Evolutionary conservation across 2,888 invertebrate genomes (phyloP).

Genomic region (Stegana nigrithorax): DNA sequence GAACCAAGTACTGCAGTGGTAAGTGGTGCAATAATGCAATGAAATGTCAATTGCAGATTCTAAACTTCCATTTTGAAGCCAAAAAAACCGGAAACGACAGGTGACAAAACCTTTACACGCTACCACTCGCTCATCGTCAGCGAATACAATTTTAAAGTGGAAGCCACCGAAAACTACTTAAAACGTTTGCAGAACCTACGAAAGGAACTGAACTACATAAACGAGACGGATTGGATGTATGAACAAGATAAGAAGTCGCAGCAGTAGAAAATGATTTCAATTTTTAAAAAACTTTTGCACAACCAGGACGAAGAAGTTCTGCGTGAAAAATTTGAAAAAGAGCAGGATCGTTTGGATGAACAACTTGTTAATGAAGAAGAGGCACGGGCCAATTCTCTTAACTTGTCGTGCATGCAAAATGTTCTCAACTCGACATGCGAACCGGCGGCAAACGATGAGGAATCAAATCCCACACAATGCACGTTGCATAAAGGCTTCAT

Average conservation of each 20-base stretch:
- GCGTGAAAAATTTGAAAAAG: constrained; percentile 69
- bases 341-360: constrained; percentile 69
- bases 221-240: constrained; percentile 85
- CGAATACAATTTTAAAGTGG: constrained; percentile 68
- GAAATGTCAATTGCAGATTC: no score
- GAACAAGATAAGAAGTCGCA: constrained; percentile 73
- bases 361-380: constrained; percentile 41
- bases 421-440: no score
- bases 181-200: constrained; percentile 78
- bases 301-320: constrained; percentile 59
- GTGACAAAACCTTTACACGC: constrained; percentile 54
- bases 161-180: constrained; percentile 76
- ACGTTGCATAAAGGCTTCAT: constrained; percentile 70
- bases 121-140: constrained; percentile 51
- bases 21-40: no score
- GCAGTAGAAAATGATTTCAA: constrained; percentile 32
- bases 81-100: constrained; percentile 37
- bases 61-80: constrained; percentile 19
- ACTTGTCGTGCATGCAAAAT: constrained; percentile 6
- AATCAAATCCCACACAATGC: no score
- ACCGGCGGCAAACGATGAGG: no score
- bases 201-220: constrained; percentile 82
- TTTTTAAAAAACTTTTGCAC: background rate
- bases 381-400: background rate
- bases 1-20: background rate